A percentile compares a stretch with the other conserved stretches of the same genome.
Conservation (phyloP, 2,797 vertebrate genomes). For the Hylomyscus alleni region DNA sequence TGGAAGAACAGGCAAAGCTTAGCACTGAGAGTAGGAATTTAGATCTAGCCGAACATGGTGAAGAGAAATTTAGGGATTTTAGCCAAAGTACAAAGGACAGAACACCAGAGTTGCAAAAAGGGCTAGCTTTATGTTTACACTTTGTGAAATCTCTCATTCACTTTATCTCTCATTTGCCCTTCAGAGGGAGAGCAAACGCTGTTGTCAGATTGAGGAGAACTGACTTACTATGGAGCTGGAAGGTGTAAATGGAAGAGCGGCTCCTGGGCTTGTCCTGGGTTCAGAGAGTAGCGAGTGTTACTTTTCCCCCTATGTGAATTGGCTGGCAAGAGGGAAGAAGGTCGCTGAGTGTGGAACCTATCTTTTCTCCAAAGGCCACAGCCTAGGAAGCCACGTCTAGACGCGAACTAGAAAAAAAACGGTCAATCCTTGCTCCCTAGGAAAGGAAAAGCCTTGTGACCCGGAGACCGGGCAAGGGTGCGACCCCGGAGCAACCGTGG, state of each 20-base stretch:
- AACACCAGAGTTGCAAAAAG: conserved; percentile 12
- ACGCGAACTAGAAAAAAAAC: conserved; percentile 68
- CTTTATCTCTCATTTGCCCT: conserved; percentile 42
- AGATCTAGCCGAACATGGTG: not conserved
- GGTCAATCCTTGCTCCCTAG: not conserved
- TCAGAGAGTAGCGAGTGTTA: conserved; percentile 34
- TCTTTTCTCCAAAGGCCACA: not conserved
- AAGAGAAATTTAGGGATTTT: conserved; percentile 53
- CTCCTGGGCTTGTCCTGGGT: not conserved
- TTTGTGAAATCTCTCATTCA: conserved; percentile 34
- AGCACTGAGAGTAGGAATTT: not conserved
- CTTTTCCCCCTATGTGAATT: conserved; percentile 53
- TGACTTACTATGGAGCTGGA: not conserved
- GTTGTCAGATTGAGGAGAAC: conserved; percentile 21
- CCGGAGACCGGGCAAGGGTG: not conserved
- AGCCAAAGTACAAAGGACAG: not conserved
- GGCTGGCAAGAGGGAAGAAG: not conserved
- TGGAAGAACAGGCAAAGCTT: not conserved
- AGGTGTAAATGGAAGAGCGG: not conserved
- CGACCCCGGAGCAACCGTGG: not conserved
- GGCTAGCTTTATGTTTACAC: conserved; percentile 32
- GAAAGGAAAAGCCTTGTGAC: conserved; percentile 67
- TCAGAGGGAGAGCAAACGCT: conserved; percentile 45
- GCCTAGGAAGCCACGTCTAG: conserved; percentile 31
- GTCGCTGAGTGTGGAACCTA: not conserved